These are phyloP conservation scores for Halesus radiatus DNA, from an alignment of 1,140 invertebrate species.

Conservation along the genomic window DNA sequence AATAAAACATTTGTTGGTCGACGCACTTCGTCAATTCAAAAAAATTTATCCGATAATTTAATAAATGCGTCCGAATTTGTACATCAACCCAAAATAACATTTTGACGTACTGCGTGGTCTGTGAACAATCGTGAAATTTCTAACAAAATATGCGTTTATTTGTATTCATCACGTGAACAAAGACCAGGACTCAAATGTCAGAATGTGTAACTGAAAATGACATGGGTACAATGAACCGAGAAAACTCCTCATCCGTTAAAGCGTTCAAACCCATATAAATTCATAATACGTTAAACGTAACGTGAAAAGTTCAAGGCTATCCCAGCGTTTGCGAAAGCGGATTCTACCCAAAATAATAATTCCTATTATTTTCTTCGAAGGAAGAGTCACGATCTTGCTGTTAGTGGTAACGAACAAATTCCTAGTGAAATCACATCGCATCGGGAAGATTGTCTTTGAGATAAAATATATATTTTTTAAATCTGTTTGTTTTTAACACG, in stretches of 20 bases:
- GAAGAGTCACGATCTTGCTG: neutral
- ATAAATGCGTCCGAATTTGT: too few relatives aligned
- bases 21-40: too few relatives aligned
- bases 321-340: neutral
- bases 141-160: too few relatives aligned
- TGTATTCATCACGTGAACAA: too few relatives aligned
- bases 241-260: neutral
- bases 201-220: neutral
- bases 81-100: too few relatives aligned
- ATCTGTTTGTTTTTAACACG: neutral
- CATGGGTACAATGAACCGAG: neutral
- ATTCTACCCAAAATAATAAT: neutral
- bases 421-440: neutral
- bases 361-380: neutral
- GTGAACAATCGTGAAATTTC: too few relatives aligned
- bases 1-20: too few relatives aligned
- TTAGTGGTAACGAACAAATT: neutral
- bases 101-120: too few relatives aligned
- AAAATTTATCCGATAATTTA: too few relatives aligned
- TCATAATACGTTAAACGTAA: neutral
- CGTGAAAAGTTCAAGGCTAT: neutral
- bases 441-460: slow-evolving; percentile 9
- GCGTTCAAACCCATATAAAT: neutral
- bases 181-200: too few relatives aligned
- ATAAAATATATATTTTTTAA: neutral